Evolutionary conservation across 2,113 vertebrate genomes (phyloP).

Genomic region (Bubo scandiacus): DNA sequence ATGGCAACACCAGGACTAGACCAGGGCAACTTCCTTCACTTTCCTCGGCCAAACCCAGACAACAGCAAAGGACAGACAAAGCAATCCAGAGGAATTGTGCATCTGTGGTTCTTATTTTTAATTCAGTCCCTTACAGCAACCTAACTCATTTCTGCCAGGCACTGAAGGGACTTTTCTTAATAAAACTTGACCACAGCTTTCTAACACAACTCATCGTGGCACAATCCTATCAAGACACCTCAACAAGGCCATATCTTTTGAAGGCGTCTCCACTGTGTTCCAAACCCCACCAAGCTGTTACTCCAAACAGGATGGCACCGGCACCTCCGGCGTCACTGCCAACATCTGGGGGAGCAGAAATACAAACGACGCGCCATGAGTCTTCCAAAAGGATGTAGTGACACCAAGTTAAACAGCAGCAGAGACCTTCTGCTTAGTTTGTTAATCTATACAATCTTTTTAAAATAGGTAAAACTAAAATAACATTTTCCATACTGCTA

Average conservation of each 20-base stretch:
- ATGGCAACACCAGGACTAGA: neutral
- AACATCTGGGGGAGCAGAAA: neutral
- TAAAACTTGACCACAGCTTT: rapidly evolving
- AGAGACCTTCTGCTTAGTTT: neutral
- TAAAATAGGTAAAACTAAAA: neutral
- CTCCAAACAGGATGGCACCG: neutral
- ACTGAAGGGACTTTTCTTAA: neutral
- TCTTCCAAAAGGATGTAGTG: rapidly evolving
- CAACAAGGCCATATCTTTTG: neutral
- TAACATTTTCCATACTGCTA: neutral
- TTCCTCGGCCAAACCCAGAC: neutral
- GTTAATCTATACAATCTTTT: neutral
- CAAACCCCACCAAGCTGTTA: neutral
- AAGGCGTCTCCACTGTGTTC: neutral
- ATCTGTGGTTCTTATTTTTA: neutral
- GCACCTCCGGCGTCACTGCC: rapidly evolving
- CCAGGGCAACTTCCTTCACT: neutral
- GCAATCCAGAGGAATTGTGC: rapidly evolving
- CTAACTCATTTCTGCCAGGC: neutral
- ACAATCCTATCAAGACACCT: rapidly evolving
- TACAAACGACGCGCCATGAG: rapidly evolving
- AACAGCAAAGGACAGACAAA: neutral
- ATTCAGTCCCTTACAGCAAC: neutral
- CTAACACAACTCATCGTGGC: neutral
- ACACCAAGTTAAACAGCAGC: neutral